Evolutionary conservation across 2,888 invertebrate species (phyloP).

Genomic region (Scelioninae gen. 2): DNA sequence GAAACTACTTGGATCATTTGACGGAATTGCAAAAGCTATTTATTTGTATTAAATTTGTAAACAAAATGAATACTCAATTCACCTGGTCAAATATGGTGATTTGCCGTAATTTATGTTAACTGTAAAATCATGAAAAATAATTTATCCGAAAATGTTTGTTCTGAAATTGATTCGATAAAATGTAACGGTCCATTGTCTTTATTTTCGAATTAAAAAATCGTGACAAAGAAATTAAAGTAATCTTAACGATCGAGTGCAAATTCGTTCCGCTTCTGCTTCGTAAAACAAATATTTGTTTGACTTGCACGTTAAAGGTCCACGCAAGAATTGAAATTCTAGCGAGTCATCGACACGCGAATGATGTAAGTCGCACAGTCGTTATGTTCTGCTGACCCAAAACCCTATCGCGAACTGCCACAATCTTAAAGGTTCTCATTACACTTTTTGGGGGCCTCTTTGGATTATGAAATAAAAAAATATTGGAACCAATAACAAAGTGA

Average conservation of each 20-base stretch:
- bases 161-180: no score
- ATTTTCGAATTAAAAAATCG: no score
- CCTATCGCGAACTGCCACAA: constrained; percentile 15
- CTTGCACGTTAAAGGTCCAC: constrained; percentile 11
- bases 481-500: constrained; percentile 15
- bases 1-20: constrained; percentile 6
- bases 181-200: no score
- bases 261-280: constrained; percentile 18
- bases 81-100: no score
- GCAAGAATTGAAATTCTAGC: constrained; percentile 10
- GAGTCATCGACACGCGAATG: constrained; percentile 30
- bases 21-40: constrained; percentile 1
- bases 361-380: constrained; percentile 37
- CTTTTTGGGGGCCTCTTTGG: constrained; percentile 2
- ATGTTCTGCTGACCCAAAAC: constrained; percentile 36
- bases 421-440: constrained; percentile 10
- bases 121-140: no score
- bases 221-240: no score
- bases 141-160: no score
- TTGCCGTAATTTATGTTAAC: no score
- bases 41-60: background rate
- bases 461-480: constrained; percentile 27
- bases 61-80: background rate
- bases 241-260: no score
- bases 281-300: constrained; percentile 25